These are phyloP conservation scores for Muricea muricata DNA, from an alignment of 92 coral and sea anemone species.

Conservation along the genomic window DNA sequence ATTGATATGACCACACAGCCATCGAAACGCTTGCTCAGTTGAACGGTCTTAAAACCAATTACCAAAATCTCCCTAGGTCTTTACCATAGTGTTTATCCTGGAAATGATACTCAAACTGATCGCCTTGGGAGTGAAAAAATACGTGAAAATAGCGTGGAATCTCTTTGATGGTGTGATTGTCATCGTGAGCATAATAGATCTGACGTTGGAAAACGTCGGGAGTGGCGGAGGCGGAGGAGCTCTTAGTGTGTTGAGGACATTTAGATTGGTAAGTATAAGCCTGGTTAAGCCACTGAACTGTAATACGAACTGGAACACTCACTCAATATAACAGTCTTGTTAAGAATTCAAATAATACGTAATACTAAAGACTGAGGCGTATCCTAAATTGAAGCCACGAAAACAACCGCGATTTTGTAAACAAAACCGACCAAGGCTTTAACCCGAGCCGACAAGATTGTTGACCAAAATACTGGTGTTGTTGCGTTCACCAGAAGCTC, in stretches of 20 bases:
- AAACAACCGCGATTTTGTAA: too few relatives aligned
- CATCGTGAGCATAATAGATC: constrained; percentile 82
- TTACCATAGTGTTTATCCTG: constrained; percentile 90
- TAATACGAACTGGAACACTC: background rate
- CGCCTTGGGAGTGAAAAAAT: constrained; percentile 83
- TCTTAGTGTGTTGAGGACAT: constrained; percentile 88
- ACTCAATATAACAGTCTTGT: background rate
- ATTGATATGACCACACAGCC: too few relatives aligned
- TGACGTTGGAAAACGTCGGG: constrained; percentile 69
- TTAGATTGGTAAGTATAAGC: constrained; percentile 83
- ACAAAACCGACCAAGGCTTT: too few relatives aligned
- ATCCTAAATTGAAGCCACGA: too few relatives aligned
- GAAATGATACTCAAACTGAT: constrained; percentile 91
- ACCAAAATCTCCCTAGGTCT: constrained; percentile 68
- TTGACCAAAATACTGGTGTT: too few relatives aligned
- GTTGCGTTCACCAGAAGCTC: too few relatives aligned
- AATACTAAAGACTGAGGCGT: too few relatives aligned
- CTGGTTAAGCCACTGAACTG: background rate
- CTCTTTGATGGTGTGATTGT: constrained; percentile 94
- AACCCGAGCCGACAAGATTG: too few relatives aligned
- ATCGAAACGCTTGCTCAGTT: too few relatives aligned
- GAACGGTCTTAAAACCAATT: too few relatives aligned
- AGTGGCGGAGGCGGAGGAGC: constrained; percentile 75
- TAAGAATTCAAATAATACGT: too few relatives aligned
- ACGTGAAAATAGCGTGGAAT: constrained; percentile 89